phyloP scores from a whole-genome alignment of 2,113 vertebrate species.

The Suricata suricatta region DNA sequence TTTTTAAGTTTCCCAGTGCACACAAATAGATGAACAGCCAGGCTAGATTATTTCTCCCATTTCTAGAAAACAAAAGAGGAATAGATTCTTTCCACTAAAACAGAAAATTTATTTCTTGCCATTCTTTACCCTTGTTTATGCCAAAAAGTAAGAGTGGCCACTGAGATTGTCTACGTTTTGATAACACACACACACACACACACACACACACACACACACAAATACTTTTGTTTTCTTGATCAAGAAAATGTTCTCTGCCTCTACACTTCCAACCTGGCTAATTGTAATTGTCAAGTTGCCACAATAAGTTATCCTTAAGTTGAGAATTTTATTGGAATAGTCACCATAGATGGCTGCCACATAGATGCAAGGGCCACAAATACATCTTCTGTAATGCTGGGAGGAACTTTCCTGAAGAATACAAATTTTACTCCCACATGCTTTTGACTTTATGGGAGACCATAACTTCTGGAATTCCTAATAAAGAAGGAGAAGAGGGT shows the following conservation, averaged over 20 bases:
- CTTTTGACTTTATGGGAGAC: conserved; percentile 56
- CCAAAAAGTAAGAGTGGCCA: neutral
- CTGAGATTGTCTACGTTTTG: neutral
- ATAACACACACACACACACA: neutral
- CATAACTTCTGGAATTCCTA: conserved; percentile 59
- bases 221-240: neutral
- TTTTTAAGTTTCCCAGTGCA: neutral
- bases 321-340: neutral
- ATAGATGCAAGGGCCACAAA: neutral
- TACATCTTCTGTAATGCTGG: neutral
- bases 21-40: neutral
- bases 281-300: neutral
- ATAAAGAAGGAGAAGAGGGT: conserved; percentile 47
- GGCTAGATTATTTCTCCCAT: neutral
- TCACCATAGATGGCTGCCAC: neutral
- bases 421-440: conserved; percentile 35
- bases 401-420: conserved; percentile 43
- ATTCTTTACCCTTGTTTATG: neutral
- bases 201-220: neutral
- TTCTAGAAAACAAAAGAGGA: conserved; percentile 26
- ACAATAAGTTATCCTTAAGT: neutral
- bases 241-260: neutral
- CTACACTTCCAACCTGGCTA: neutral
- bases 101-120: neutral
- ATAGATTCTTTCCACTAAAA: neutral